These are phyloP conservation scores for Odontocolon sp. DNA, from an alignment of 2,888 invertebrate genomes.

Conservation along the genomic window DNA sequence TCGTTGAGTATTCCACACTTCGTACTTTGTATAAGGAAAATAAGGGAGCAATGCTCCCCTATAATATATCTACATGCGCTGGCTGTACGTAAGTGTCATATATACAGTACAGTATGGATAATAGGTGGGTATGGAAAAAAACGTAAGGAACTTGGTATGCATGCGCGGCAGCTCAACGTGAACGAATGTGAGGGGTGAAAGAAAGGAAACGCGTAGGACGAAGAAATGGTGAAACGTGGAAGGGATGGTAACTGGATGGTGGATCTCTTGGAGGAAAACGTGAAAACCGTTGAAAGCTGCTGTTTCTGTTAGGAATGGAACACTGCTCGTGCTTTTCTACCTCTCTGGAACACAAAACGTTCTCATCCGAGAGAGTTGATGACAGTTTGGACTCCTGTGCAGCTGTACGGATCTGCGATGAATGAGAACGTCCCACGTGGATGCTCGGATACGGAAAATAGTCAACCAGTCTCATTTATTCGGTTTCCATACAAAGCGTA, in stretches of 20 bases:
- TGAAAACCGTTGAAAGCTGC: background rate
- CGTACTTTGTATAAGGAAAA: no score
- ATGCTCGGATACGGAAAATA: constrained; percentile 10
- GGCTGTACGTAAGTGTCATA: background rate
- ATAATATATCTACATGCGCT: no score
- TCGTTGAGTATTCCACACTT: no score
- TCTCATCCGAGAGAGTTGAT: background rate
- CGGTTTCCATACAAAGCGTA: background rate
- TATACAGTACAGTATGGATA: background rate
- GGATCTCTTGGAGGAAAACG: background rate
- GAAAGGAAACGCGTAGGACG: background rate
- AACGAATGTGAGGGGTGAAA: background rate
- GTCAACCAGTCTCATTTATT: background rate
- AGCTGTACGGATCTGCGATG: constrained; percentile 19
- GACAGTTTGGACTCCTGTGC: background rate
- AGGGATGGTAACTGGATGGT: constrained; percentile 15
- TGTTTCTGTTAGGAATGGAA: background rate
- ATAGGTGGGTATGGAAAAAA: background rate
- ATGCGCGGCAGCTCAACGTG: background rate
- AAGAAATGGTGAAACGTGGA: constrained; percentile 11
- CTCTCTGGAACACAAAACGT: background rate
- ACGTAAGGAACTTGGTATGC: background rate
- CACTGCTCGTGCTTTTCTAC: background rate
- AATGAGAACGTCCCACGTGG: constrained; percentile 25
- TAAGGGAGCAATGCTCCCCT: no score